A percentile compares a stretch with the other conserved stretches of the same genome.
Conservation (phyloP, 2,888 invertebrate genomes). For the Agrotis segetum region DNA sequence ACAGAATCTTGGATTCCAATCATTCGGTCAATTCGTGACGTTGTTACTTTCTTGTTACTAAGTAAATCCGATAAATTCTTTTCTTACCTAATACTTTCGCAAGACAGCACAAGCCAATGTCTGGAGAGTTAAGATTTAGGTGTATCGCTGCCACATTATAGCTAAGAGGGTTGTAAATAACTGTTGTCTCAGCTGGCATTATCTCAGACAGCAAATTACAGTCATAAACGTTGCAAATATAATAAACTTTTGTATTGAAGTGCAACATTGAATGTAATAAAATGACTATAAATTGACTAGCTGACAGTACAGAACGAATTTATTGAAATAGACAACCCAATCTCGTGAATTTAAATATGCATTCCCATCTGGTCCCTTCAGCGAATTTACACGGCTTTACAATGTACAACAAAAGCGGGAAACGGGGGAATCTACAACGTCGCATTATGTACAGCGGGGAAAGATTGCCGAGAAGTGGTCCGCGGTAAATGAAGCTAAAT, state of each 20-base stretch:
- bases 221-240: constrained; percentile 4
- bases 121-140: constrained; percentile 20
- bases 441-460: constrained; percentile 38
- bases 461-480: constrained; percentile 59
- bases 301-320: constrained; percentile 9
- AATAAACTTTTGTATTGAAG: constrained; percentile 1
- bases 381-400: constrained; percentile 31
- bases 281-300: constrained; percentile 5
- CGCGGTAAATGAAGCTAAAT: constrained; percentile 67
- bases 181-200: constrained; percentile 20
- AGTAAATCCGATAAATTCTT: constrained; percentile 26
- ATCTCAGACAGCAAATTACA: constrained; percentile 26
- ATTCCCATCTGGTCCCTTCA: constrained; percentile 24
- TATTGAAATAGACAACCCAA: constrained; percentile 35
- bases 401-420: constrained; percentile 26
- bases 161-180: constrained; percentile 48
- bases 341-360: constrained; percentile 25
- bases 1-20: constrained; percentile 34
- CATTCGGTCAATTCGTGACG: constrained; percentile 13
- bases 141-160: constrained; percentile 21
- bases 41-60: constrained; percentile 4
- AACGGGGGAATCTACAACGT: constrained; percentile 43
- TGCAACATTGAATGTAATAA: constrained; percentile 10
- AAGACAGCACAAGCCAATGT: constrained; percentile 20
- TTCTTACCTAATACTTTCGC: neutral